Evolutionary conservation across 2,797 vertebrate species (phyloP), one percentile per base, ranked within the genome.

Genomic region (Percopsis omiscomaycus): DNA sequence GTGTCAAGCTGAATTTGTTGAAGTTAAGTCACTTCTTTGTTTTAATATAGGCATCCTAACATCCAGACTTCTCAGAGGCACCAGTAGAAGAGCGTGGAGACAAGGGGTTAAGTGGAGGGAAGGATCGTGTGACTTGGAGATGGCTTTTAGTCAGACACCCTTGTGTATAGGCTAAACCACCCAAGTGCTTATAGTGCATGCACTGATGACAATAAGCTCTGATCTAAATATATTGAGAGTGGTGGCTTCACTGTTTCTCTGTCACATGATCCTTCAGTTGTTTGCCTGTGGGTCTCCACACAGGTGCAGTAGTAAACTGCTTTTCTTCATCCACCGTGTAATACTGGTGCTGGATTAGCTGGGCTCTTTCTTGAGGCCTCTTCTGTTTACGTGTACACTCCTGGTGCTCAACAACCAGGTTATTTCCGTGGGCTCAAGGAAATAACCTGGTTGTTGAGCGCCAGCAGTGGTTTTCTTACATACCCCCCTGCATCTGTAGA

Each of bases 401-500:
- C 30, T 67, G 71, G 51, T 45, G 50, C 66, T 82, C 61, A 55
- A 65, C 73, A 42, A 10, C 37, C 37, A 8, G 37, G 37, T 42
- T 42, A 42, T 42, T 42, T 42, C 37, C 37, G 0, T 6, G 32
- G 81, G 79, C 75, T 63, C 28, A 57, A 80, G 80, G 73, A 80
- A 81, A 87, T 76, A 78, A 82, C 75, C 80, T 66, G 76, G 55
- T 22, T 22, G 22, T 22, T 22, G 22, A 22, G 22, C 22, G 22
- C 22, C 22, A 22, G 22, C 1, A 22, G 22, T 22, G 22, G 22
- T 68, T 68, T 67, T 73, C 67, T 61, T 48, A 56, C 4, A 13
- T 68, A 75, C 67, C 15, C 67, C 66, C 32, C 53, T 73, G 64
- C 83, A 88, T 81, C 83, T 90, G 79, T 63, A 78, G 81, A 84